Conservation (phyloP, 2,113 vertebrate genomes). For the Prolemur simus region DNA sequence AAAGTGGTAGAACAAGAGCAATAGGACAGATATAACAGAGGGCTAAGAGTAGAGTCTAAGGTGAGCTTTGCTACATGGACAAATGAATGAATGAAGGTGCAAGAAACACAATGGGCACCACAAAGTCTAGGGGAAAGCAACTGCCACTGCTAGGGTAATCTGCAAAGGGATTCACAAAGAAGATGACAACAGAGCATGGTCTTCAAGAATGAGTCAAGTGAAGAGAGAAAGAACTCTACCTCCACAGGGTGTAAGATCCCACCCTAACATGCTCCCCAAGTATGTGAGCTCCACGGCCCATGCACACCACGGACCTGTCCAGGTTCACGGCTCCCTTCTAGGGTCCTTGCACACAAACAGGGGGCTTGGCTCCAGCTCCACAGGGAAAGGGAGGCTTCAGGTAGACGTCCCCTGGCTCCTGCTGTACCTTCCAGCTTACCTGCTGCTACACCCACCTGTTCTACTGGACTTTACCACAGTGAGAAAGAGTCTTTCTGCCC, state of each 20-base stretch:
- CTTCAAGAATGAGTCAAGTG: neutral
- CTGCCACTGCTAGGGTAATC: neutral
- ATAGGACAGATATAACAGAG: neutral
- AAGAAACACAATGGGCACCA: neutral
- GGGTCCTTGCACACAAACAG: neutral
- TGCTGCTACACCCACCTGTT: neutral
- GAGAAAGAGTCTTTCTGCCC: neutral
- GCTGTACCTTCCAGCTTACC: neutral
- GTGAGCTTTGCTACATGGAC: neutral
- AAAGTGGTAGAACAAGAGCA: neutral
- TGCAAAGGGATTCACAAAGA: too few species aligned
- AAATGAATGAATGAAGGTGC: neutral
- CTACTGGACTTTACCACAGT: too few species aligned
- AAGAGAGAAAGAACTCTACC: neutral
- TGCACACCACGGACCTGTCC: neutral
- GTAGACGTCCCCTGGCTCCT: too few species aligned
- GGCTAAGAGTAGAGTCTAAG: neutral
- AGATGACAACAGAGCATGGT: fast-evolving
- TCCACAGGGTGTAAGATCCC: fast-evolving
- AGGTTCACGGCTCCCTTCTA: neutral
- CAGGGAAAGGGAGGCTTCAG: neutral
- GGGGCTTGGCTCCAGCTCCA: neutral
- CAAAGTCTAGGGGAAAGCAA: neutral
- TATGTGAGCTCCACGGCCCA: too few species aligned
- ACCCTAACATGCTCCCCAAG: neutral